Evolutionary conservation across 2,113 vertebrate species (phyloP).

Genomic region (Arothron firmamentum): DNA sequence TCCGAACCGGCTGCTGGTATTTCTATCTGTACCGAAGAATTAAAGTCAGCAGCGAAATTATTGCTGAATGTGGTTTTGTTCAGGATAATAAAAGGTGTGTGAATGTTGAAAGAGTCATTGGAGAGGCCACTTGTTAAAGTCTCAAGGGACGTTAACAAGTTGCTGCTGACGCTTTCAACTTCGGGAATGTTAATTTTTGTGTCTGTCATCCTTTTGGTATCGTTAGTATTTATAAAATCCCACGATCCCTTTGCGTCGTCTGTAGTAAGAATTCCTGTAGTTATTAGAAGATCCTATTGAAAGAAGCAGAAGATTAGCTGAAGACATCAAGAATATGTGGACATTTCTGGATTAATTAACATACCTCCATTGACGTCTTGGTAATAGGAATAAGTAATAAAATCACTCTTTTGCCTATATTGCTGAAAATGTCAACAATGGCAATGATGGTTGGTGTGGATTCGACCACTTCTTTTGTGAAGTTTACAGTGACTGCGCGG

Average conservation of each 20-base stretch:
- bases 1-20: slow-evolving; percentile 15
- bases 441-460: slow-evolving; percentile 37
- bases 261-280: slow-evolving; percentile 33
- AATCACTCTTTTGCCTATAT: not conserved
- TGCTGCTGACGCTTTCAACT: slow-evolving; percentile 21
- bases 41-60: slow-evolving; percentile 20
- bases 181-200: not conserved
- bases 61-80: slow-evolving; percentile 41
- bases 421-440: slow-evolving; percentile 31
- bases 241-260: slow-evolving; percentile 15
- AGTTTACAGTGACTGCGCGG: not conserved
- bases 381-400: accelerated
- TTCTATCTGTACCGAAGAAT: slow-evolving; percentile 43
- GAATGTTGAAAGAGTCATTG: slow-evolving; percentile 16
- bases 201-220: accelerated
- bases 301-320: not conserved
- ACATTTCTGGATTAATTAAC: not conserved
- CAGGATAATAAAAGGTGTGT: slow-evolving; percentile 15
- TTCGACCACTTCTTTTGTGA: accelerated
- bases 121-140: not conserved
- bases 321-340: not conserved
- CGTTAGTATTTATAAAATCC: slow-evolving; percentile 8
- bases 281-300: slow-evolving; percentile 35
- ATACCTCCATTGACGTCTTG: not conserved
- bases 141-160: slow-evolving; percentile 30